A percentile compares a stretch with the other conserved stretches of the same genome.
Evolutionary conservation across 2,888 invertebrate genomes (phyloP).

Genomic region (Cataglyphis albicans): DNA sequence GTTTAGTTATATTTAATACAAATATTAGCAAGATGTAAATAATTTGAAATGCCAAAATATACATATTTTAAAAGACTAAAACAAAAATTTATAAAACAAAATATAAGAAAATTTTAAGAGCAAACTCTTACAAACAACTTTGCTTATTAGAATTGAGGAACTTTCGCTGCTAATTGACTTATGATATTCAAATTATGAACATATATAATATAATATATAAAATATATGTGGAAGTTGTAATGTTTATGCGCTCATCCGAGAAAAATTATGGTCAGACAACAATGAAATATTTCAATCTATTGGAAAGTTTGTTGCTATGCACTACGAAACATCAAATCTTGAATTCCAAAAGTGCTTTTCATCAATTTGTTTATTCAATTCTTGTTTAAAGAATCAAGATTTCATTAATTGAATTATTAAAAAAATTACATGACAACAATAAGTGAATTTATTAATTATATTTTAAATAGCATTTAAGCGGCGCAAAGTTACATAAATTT

Average conservation of each 20-base stretch:
- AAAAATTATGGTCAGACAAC: slow-evolving; percentile 33
- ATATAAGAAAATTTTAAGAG: not conserved
- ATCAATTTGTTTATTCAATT: slow-evolving; percentile 8
- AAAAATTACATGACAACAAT: not conserved
- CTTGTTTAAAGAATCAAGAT: not conserved
- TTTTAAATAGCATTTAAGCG: not conserved
- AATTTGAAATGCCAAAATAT: not conserved
- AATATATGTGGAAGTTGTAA: slow-evolving; percentile 17
- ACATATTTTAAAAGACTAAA: not conserved
- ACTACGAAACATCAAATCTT: slow-evolving; percentile 25
- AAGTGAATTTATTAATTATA: not conserved
- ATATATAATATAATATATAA: not conserved
- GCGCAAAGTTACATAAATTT: not conserved
- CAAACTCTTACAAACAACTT: slow-evolving; percentile 15
- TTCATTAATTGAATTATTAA: not conserved
- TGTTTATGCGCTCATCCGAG: slow-evolving; percentile 30
- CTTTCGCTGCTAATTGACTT: slow-evolving; percentile 33
- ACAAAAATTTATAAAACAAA: not conserved
- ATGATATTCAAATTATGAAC: slow-evolving; percentile 16
- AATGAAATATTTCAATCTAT: slow-evolving; percentile 19
- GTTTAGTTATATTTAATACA: not conserved
- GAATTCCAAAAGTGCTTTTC: not conserved
- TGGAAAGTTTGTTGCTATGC: slow-evolving; percentile 7
- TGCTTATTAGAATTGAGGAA: not conserved
- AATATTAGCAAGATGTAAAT: not conserved